Evolutionary conservation across 2,888 invertebrate species (phyloP), one percentile per base, ranked within the genome.

Genomic region (Volucella zonaria): DNA sequence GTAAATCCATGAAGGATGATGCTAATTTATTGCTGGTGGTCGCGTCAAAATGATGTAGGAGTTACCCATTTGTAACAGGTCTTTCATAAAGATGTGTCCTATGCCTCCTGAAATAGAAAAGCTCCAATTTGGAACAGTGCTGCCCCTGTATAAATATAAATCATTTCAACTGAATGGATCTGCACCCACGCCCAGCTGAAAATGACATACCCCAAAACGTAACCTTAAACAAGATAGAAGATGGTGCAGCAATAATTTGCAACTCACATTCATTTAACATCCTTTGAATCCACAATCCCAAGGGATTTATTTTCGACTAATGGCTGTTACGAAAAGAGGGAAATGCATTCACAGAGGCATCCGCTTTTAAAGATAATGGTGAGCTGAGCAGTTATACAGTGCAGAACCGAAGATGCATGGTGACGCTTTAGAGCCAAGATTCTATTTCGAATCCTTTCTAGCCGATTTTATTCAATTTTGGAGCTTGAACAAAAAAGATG

Each of bases 131-230:
- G 18, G 68, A 18, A 38, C 59, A 68, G 68, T 45, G 52, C 43
- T 68, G 43, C 31, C 23, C 45, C n/a, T 42, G 52, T 45, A 61
- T 59, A 45, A 68, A 15, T 68, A 68, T 59, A 76, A 59, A 38
- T 51, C 68, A 43, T 47, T 68, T 68, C 38, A 61, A 40, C 54
- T 68, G 52, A 76, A 68, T 76, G 52, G 47, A 61, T 61, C 68
- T 68, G 42, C 47, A 54, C 56, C 47, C n/a, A 8, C 14, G 14
- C 1, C 45, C 12, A 52, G 40, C 61, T 40, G 52, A 52, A 52
- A 76, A 64, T n/a, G 40, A 56, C 40, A 47, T 47, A 56, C 62
- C 40, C 56, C 58, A 56, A 31, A 51, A 56, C 38, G 45, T 40
- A 18, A 11, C 47, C 31, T 31, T 38, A 12, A 18, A 38, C 4